phyloP scores from a whole-genome alignment of 2,888 invertebrate species.

The Leptopilina syphax region DNA sequence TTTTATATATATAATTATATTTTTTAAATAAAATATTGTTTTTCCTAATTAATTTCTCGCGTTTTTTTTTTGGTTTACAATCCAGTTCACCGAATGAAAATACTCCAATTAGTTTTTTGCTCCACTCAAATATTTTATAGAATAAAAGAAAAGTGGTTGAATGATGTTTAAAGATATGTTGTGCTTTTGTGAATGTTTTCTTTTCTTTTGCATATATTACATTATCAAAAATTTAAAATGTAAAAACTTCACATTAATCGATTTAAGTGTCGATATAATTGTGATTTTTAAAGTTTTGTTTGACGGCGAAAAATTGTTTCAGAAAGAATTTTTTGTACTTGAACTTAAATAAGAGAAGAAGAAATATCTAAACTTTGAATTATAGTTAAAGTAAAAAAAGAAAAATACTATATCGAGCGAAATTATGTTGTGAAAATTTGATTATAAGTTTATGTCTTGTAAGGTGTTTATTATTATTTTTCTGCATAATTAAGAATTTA shows the following conservation, averaged over 20 bases:
- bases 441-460: too few species aligned
- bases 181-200: constrained; percentile 26
- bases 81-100: neutral
- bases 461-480: too few species aligned
- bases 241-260: neutral
- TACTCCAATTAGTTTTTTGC: constrained; percentile 33
- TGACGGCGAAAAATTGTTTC: neutral
- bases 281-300: constrained; percentile 18
- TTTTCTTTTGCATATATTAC: neutral
- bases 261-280: neutral
- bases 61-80: constrained; percentile 8
- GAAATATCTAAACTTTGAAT: too few species aligned
- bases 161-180: constrained; percentile 20
- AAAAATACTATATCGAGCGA: too few species aligned
- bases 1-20: neutral
- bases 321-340: too few species aligned
- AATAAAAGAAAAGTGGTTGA: constrained; percentile 30
- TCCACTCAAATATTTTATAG: neutral
- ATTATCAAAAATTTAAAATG: constrained; percentile 15
- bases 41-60: neutral
- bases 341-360: too few species aligned
- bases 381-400: too few species aligned
- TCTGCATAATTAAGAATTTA: too few species aligned
- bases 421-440: too few species aligned
- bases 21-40: constrained; percentile 26